phyloP scores from a whole-genome alignment of 2,888 invertebrate genomes.

The Lamproptera curius region DNA sequence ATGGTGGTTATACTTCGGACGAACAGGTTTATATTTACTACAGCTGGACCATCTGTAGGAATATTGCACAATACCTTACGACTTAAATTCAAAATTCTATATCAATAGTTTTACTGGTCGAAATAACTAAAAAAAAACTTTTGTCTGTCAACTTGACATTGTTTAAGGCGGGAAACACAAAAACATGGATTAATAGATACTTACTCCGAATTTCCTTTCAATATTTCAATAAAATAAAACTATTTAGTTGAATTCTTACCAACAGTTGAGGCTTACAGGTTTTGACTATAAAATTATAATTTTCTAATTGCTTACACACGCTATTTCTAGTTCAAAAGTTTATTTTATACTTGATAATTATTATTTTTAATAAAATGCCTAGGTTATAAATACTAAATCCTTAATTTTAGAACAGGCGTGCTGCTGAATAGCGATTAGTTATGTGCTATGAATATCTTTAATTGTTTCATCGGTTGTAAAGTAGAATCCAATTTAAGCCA shows the following conservation, averaged over 20 bases:
- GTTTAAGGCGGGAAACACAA: constrained; percentile 1
- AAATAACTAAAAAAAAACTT: constrained; percentile 1
- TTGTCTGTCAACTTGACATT: background rate
- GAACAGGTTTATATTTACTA: constrained; percentile 98
- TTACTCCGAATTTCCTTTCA: background rate
- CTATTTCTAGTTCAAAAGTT: too few species aligned
- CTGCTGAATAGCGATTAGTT: too few species aligned
- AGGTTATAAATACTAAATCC: too few species aligned
- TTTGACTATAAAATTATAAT: too few species aligned
- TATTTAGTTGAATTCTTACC: constrained; percentile 12
- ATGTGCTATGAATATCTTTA: too few species aligned
- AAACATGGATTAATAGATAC: background rate
- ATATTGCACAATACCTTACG: constrained; percentile 31
- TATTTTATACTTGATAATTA: too few species aligned
- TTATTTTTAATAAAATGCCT: too few species aligned
- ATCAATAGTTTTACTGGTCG: too few species aligned
- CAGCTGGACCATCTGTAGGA: constrained; percentile 94
- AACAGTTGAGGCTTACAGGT: constrained; percentile 14
- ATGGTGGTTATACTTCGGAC: constrained; percentile 98
- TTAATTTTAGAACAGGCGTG: too few species aligned
- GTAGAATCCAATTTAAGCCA: too few species aligned
- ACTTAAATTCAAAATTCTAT: constrained; percentile 8
- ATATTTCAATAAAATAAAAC: background rate
- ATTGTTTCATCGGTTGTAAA: too few species aligned
- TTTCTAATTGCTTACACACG: too few species aligned